Evolutionary conservation across 2,113 vertebrate genomes (phyloP).

Genomic region (Spizaetus ornatus): DNA sequence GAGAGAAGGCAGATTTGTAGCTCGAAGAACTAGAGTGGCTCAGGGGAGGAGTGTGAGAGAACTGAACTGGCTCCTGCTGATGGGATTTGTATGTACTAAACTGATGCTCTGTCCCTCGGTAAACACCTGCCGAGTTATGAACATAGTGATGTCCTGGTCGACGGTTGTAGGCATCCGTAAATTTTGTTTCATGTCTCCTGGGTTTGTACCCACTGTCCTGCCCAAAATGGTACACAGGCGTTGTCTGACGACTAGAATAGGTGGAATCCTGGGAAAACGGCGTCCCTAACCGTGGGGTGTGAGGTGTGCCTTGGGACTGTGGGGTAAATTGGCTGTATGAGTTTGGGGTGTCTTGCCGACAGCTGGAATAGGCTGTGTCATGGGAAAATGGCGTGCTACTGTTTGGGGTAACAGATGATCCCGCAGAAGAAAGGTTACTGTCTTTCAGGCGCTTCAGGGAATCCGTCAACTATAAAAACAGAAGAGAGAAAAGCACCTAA

Average conservation of each 20-base stretch:
- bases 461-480: slow-evolving; percentile 67
- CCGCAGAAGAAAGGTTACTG: slow-evolving; percentile 72
- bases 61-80: slow-evolving; percentile 75
- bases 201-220: slow-evolving; percentile 87
- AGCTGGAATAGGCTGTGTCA: slow-evolving; percentile 95
- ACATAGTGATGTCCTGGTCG: slow-evolving; percentile 88
- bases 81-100: slow-evolving; percentile 81
- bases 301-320: slow-evolving; percentile 88
- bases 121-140: slow-evolving; percentile 70
- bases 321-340: slow-evolving; percentile 88
- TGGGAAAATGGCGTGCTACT: slow-evolving; percentile 90
- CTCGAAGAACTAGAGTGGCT: slow-evolving; percentile 71
- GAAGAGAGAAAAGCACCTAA: slow-evolving; percentile 1
- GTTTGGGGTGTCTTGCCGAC: slow-evolving; percentile 91
- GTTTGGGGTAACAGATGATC: slow-evolving; percentile 81
- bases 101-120: slow-evolving; percentile 77
- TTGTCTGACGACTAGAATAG: slow-evolving; percentile 93
- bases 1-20: slow-evolving; percentile 88
- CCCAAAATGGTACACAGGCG: slow-evolving; percentile 85
- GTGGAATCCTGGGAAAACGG: slow-evolving; percentile 96
- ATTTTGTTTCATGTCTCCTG: slow-evolving; percentile 89
- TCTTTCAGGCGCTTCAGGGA: slow-evolving; percentile 86
- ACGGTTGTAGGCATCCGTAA: slow-evolving; percentile 94
- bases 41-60: slow-evolving; percentile 79
- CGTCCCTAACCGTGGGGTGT: slow-evolving; percentile 88